Conservation (phyloP, 1,140 invertebrate genomes). For the Monochamus saltuarius region DNA sequence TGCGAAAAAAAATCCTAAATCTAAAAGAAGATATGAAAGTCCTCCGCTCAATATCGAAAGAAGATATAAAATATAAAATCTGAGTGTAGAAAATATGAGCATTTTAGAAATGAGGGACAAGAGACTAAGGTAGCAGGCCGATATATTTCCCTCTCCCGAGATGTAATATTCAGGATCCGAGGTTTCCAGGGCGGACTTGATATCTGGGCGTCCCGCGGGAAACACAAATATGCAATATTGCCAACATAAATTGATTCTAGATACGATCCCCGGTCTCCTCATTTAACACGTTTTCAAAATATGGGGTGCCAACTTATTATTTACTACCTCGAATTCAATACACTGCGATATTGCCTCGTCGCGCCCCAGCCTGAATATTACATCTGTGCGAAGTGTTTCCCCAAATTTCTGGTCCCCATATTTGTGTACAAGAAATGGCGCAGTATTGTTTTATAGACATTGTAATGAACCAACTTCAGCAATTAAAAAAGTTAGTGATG, state of each 20-base stretch:
- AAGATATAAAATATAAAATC: constrained; percentile 27
- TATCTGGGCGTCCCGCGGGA: constrained; percentile 45
- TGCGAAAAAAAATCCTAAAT: too few relatives aligned
- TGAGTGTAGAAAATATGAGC: constrained; percentile 31
- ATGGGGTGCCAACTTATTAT: constrained; percentile 45
- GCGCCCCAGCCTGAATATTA: constrained; percentile 15
- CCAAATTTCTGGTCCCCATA: constrained; percentile 20
- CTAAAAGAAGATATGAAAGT: too few relatives aligned
- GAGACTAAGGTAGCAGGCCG: constrained; percentile 5
- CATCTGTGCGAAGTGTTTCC: neutral
- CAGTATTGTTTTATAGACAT: neutral
- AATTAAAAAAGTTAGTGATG: too few relatives aligned
- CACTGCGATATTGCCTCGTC: constrained; percentile 18
- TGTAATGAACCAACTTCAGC: too few relatives aligned
- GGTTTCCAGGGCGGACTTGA: constrained; percentile 37
- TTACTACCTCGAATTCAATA: constrained; percentile 39
- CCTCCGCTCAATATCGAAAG: constrained; percentile 1
- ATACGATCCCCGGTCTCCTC: constrained; percentile 45
- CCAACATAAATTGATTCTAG: constrained; percentile 51
- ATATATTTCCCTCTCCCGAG: constrained; percentile 18
- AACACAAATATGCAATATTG: constrained; percentile 52
- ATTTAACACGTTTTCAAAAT: constrained; percentile 50
- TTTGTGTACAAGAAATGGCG: constrained; percentile 17
- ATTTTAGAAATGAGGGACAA: constrained; percentile 16
- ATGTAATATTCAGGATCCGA: constrained; percentile 39